Percentiles rank a stretch among this genome's conserved stretches.
Conservation (phyloP, 2,888 invertebrate species). For the Lagria hirta region DNA sequence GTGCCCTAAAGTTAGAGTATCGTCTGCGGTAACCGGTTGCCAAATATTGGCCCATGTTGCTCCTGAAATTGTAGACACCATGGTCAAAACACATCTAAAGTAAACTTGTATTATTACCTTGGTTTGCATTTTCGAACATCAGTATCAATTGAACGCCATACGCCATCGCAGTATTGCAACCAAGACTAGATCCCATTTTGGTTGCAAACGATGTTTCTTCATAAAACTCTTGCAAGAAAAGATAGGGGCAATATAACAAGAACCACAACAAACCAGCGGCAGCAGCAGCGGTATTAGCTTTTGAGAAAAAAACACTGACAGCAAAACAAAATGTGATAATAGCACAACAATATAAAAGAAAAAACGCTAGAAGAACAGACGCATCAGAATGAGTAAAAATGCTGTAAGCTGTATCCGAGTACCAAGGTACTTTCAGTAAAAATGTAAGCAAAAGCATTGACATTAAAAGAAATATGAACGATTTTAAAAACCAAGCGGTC, state of each 20-base stretch:
- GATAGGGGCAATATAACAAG: constrained; percentile 70
- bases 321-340: constrained; percentile 78
- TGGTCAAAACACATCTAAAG: neutral
- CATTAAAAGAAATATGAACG: constrained; percentile 66
- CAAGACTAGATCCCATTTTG: constrained; percentile 67
- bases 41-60: constrained; percentile 69
- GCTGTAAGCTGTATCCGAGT: constrained; percentile 52
- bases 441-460: constrained; percentile 60
- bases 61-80: too few relatives aligned
- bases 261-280: constrained; percentile 78
- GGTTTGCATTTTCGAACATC: constrained; percentile 70
- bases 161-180: constrained; percentile 79
- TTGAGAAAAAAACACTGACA: constrained; percentile 77
- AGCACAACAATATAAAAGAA: constrained; percentile 69
- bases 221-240: constrained; percentile 65
- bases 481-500: constrained; percentile 81
- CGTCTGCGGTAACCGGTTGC: constrained; percentile 64
- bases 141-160: constrained; percentile 74
- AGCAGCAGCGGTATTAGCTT: constrained; percentile 78
- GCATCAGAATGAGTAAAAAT: constrained; percentile 72
- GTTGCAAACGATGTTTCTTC: constrained; percentile 60
- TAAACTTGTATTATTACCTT: too few relatives aligned
- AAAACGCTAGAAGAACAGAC: constrained; percentile 67
- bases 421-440: constrained; percentile 55
- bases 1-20: constrained; percentile 68